A percentile compares a stretch with the other conserved stretches of the same genome.
Evolutionary conservation across 2,888 invertebrate species (phyloP).

Genomic region (Machimus rusticus): DNA sequence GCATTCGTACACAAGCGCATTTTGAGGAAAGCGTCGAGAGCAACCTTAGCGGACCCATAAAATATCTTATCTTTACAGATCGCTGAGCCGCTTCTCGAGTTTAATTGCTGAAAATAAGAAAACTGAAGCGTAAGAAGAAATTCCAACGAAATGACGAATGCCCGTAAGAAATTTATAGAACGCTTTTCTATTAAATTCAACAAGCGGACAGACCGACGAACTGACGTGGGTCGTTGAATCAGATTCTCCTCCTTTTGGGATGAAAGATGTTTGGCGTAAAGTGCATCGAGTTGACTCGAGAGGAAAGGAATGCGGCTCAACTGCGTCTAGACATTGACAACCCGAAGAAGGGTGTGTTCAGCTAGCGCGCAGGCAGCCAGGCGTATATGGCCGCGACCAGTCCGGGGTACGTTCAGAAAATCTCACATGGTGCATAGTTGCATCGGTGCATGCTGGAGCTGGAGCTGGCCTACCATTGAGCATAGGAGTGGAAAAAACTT

Average conservation of each 20-base stretch:
- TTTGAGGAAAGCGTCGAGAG: not conserved
- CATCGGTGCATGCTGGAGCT: not conserved
- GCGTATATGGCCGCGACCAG: constrained; percentile 13
- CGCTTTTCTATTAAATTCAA: constrained; percentile 13
- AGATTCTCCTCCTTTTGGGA: constrained; percentile 18
- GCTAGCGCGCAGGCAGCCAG: not conserved
- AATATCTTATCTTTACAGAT: constrained; percentile 26
- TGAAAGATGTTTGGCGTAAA: constrained; percentile 24
- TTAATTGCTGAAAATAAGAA: constrained; percentile 17
- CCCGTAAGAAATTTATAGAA: constrained; percentile 19
- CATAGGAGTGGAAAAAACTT: not conserved
- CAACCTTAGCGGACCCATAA: not conserved
- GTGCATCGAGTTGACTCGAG: constrained; percentile 19
- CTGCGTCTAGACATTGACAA: constrained; percentile 34
- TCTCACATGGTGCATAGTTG: constrained; percentile 17
- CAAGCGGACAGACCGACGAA: not conserved
- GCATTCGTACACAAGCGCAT: not conserved
- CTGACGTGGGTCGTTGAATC: constrained; percentile 28
- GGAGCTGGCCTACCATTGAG: not conserved
- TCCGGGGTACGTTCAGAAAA: constrained; percentile 7
- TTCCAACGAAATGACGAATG: constrained; percentile 31
- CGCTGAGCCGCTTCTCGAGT: constrained; percentile 15
- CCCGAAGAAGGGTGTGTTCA: constrained; percentile 22
- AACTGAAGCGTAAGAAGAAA: constrained; percentile 11
- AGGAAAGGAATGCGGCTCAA: constrained; percentile 24